A percentile compares a stretch with the other conserved stretches of the same genome.
phyloP scores from a whole-genome alignment of 92 coral and sea anemone genomes.

The Phymanthus crucifer region DNA sequence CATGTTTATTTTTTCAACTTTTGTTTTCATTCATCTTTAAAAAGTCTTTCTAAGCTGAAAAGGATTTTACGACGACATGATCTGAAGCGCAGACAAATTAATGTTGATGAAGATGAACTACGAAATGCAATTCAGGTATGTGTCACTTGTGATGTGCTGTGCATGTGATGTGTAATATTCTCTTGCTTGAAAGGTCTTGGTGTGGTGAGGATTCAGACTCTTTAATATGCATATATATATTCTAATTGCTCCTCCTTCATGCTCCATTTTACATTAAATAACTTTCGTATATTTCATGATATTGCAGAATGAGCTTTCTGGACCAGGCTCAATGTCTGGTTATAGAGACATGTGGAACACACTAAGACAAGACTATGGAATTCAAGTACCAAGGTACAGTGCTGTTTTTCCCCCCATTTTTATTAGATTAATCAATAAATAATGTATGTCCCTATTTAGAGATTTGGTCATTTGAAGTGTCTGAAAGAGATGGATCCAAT shows the following conservation, averaged over 20 bases:
- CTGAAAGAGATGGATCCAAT: slow-evolving; percentile 22
- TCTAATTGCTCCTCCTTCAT: too few relatives aligned
- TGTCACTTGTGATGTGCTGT: too few relatives aligned
- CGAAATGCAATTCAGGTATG: neutral
- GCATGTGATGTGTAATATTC: too few relatives aligned
- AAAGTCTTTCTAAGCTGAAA: too few relatives aligned
- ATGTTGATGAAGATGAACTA: neutral
- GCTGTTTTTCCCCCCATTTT: neutral
- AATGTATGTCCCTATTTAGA: slow-evolving; percentile 10
- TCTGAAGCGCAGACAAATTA: neutral
- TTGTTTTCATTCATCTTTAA: too few relatives aligned
- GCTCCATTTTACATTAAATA: too few relatives aligned
- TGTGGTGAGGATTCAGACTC: too few relatives aligned
- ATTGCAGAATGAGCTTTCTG: slow-evolving; percentile 33
- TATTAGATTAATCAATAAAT: neutral
- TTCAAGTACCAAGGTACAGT: slow-evolving; percentile 34
- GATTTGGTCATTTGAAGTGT: slow-evolving; percentile 36
- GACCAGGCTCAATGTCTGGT: slow-evolving; percentile 35
- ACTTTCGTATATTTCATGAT: too few relatives aligned
- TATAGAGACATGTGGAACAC: slow-evolving; percentile 40
- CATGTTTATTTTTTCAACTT: too few relatives aligned
- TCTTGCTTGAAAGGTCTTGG: too few relatives aligned
- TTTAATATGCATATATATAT: too few relatives aligned
- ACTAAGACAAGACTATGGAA: slow-evolving; percentile 33
- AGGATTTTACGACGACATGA: neutral